Evolutionary conservation across 2,797 vertebrate genomes (phyloP), one percentile per base, ranked within the genome.

Genomic region (Fistularia commersonii): DNA sequence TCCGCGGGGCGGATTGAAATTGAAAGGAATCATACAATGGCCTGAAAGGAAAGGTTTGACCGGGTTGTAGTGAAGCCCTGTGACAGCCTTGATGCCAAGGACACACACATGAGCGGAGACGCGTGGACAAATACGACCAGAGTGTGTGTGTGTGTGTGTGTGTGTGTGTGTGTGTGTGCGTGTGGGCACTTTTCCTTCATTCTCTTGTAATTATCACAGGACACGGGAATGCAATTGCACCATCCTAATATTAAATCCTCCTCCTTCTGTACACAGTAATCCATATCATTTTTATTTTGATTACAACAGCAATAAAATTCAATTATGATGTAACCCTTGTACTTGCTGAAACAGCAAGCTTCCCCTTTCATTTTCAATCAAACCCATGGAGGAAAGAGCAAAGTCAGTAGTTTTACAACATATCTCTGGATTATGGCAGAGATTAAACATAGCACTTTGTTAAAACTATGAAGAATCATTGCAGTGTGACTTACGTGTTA

Each of bases 201-300:
- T 70, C 48, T 44, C 35, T 55, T 64, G 57, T 81, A 72, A 77
- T 83, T 72, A 85, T 75, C 66, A 65, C 46, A 57, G 63, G 73
- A 64, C 77, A 69, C 63, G 53, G 44, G 35, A 64, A 76, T 64
- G 63, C 65, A 62, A 64, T 40, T 23, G 57, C 5, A 1, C 48
- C 12, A 48, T 46, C 36, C 48, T 54, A 34, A 54, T 55, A 59
- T 47, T 64, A 55, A 74, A 72, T 59, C 39, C 42, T 45, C 45
- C 38, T 57, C 69, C 61, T 78, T 71, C 36, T 54, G 64, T 58
- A 60, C 66, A 54, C 52, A 48, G 31, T 41, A 13, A 51, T 54
- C 38, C 34, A 15, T 50, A 32, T 64, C 49, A 39, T 58, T 61
- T 51, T 44, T 61, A 23, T 56, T 72, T 55, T 45, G 44, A 73